Base-by-base conservation (phyloP, 2,797 vertebrate genomes). In the Octomys mimax region DNA sequence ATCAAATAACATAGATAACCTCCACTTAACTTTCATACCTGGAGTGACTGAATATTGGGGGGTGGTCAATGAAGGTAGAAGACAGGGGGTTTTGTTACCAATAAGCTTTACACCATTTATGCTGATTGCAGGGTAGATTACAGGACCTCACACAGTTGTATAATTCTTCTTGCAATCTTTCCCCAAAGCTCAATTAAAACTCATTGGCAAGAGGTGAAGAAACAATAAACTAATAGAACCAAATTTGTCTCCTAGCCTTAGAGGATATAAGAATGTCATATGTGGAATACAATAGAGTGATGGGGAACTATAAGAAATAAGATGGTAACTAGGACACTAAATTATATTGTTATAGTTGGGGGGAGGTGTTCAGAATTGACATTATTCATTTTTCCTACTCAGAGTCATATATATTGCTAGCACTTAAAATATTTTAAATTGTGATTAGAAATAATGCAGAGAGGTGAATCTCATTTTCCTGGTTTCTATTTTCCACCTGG, bases 1-100 rank as follows among this genome's bases (percentile, higher is more conserved):
- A 87, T 95, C 80, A 96, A 94, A 92, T 91, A 84, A 86, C 70
- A 83, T 28, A 84, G 66, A 82, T 52, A 97, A 89, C 71, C 79
- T 78, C 54, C 36, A 94, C 75, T 97, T 97, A 92, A 89, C n/a
- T 92, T 95, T 87, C 66, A 82, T 84, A 16, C 24, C 92, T 87
- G 18, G 21, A 78, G 49, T 92, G 91, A 96, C 1, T 85, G 46
- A n/a, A 70, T 36, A 79, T 64, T 18, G 61, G 2, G 3, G 9
- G 12, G 36, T n/a, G 22, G 71, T 46, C 26, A 46, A 42, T 84
- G 6, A 88, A 11, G 24, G 54, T 52, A 12, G n/a, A 39, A 79
- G 24, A 59, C 14, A 59, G 13, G 46, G 46, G 26, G 1, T 46
- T 92, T 87, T 91, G 24, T 92, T 42, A 54, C 79, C 59, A 80